Evolutionary conservation across 1,140 invertebrate species (phyloP).

Genomic region (Notospermus geniculatus): DNA sequence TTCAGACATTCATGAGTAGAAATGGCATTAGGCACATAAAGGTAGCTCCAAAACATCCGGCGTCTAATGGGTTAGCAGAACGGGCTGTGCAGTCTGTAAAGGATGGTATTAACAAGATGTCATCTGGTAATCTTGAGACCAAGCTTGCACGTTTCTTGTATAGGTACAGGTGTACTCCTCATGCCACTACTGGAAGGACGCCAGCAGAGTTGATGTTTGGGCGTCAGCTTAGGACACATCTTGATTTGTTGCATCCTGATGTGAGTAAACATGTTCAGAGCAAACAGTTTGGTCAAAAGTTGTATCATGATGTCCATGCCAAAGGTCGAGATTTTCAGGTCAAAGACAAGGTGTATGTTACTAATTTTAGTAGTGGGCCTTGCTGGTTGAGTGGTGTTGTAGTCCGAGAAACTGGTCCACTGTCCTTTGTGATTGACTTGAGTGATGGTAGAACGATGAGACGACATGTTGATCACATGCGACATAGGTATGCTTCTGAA

Average conservation of each 20-base stretch:
- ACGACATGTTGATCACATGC: background rate
- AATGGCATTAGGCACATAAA: conserved; percentile 38
- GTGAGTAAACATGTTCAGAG: background rate
- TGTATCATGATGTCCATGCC: conserved; percentile 8
- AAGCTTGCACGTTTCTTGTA: conserved; percentile 10
- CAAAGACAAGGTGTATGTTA: conserved; percentile 1
- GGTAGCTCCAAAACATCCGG: conserved; percentile 30
- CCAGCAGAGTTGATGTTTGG: conserved; percentile 24
- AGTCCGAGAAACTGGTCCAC: background rate
- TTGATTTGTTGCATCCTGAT: conserved; percentile 21
- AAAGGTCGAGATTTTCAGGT: background rate
- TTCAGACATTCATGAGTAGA: conserved; percentile 30
- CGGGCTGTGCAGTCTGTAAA: conserved; percentile 13
- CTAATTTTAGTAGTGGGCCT: background rate
- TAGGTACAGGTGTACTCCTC: conserved; percentile 8
- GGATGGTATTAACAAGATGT: conserved; percentile 6
- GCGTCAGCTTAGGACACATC: conserved; percentile 14
- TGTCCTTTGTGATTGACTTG: background rate
- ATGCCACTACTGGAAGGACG: conserved; percentile 12
- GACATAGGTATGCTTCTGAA: too few relatives aligned
- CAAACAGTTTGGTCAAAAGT: conserved; percentile 3
- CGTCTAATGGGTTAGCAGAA: conserved; percentile 34
- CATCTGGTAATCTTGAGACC: background rate
- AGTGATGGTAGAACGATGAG: background rate
- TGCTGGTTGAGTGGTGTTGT: background rate